phyloP scores from a whole-genome alignment of 2,888 invertebrate species.

The Lacanobia oleracea region DNA sequence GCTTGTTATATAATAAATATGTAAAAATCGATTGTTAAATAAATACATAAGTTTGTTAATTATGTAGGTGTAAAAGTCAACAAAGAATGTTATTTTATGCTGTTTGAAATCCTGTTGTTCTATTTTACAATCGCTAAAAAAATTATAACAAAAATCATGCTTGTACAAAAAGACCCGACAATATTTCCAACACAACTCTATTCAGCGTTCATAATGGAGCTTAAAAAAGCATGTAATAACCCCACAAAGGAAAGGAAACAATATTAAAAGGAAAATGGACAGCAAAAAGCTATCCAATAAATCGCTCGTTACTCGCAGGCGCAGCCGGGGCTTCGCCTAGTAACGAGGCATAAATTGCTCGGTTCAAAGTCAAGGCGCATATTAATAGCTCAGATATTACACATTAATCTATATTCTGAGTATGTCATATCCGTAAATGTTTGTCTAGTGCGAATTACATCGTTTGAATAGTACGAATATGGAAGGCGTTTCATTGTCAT shows the following conservation, averaged over 20 bases:
- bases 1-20: no score
- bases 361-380: constrained; percentile 29
- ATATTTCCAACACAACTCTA: not conserved
- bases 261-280: constrained; percentile 28
- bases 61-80: no score
- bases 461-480: not conserved
- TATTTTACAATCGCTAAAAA: not conserved
- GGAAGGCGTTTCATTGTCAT: constrained; percentile 3
- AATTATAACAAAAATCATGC: not conserved
- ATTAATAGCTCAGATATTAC: constrained; percentile 48
- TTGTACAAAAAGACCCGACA: not conserved
- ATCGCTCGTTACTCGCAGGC: constrained; percentile 18
- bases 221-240: constrained; percentile 19
- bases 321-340: constrained; percentile 10
- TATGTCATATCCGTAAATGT: constrained; percentile 60
- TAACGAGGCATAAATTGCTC: constrained; percentile 35
- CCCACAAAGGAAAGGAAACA: constrained; percentile 13
- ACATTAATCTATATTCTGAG: constrained; percentile 55
- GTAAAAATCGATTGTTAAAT: no score
- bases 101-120: not conserved
- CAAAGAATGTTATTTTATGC: no score
- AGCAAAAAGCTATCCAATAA: constrained; percentile 17
- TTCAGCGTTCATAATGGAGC: not conserved
- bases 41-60: no score
- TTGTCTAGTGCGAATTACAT: constrained; percentile 37